Evolutionary conservation across 2,797 vertebrate genomes (phyloP), one percentile per base, ranked within the genome.

Genomic region (Acipenser ruthenus): DNA sequence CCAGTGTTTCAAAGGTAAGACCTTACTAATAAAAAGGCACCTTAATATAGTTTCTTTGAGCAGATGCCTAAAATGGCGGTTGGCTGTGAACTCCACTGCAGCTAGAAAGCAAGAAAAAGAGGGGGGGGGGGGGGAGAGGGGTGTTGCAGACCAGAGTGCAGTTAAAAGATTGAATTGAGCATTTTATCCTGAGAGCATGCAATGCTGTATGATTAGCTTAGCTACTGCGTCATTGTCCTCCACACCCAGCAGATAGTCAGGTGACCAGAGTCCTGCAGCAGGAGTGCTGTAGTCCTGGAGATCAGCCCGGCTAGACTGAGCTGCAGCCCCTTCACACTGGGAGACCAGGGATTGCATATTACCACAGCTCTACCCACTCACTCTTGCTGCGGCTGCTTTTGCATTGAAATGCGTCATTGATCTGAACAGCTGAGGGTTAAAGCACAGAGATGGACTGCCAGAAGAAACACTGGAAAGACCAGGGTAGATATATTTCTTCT

Each of bases 381-480:
- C 67, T 70, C 58, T 67, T 13, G 10, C 65, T 71, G 62, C 53
- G 68, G 70, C 80, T 74, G 81, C 76, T 69, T 67, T 71, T 72
- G 76, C 68, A 67, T 72, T 87, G 91, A 85, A 85, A 93, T 93
- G 92, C 86, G 84, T 79, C 87, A 90, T 78, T 93, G 86, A 90
- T 82, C 71, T 71, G 62, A 73, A 50, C 78, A 79, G 71, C 84
- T 82, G 84, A 73, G 77, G 77, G 80, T 68, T 70, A 75, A 78
- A 79, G 84, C 77, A 84, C 68, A 79, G 77, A 81, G 81, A 87
- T 89, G 87, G 90, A 92, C 66, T 73, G 83, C 74, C 86, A 88
- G 83, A 80, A 77, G 74, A 76, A 82, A 73, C 71, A 72, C 68
- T 97, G 93, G 93, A 96, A 84, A 75, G 83, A 94, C 51, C 91